A percentile compares a stretch with the other conserved stretches of the same genome.
phyloP scores from a whole-genome alignment of 2,113 vertebrate species.

The Anarhynchus alexandrinus region DNA sequence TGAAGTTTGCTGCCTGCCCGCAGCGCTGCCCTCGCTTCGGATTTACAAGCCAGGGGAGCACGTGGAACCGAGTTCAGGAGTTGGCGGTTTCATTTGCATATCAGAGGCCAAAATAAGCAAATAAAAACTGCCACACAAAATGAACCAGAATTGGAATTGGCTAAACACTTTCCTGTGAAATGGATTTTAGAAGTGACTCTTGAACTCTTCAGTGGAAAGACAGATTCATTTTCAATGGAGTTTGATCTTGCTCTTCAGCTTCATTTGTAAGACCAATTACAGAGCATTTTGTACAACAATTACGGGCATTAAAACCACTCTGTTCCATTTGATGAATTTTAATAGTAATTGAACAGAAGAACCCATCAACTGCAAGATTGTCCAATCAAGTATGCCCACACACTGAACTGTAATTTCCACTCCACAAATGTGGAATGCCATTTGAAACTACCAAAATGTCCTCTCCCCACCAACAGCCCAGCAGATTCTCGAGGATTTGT shows the following conservation, averaged over 20 bases:
- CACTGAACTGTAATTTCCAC: conserved; percentile 74
- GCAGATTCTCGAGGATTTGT: neutral
- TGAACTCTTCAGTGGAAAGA: conserved; percentile 60
- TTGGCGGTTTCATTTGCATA: conserved; percentile 54
- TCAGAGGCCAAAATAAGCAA: conserved; percentile 64
- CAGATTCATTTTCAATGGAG: conserved; percentile 69
- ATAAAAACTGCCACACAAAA: conserved; percentile 64
- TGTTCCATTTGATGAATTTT: conserved; percentile 82
- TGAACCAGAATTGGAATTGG: conserved; percentile 52
- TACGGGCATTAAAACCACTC: conserved; percentile 75
- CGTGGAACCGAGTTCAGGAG: neutral
- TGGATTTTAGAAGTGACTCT: conserved; percentile 54
- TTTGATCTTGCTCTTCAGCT: conserved; percentile 73
- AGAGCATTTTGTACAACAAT: conserved; percentile 79
- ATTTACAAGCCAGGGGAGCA: neutral
- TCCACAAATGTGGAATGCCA: conserved; percentile 45
- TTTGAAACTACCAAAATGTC: conserved; percentile 15
- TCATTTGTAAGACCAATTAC: conserved; percentile 82
- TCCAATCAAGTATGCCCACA: conserved; percentile 74
- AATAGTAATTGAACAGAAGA: conserved; percentile 81
- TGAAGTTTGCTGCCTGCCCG: neutral
- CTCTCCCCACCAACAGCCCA: neutral
- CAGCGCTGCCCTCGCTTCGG: neutral
- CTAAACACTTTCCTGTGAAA: conserved; percentile 54
- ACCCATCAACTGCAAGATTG: conserved; percentile 71